phyloP scores from a whole-genome alignment of 2,888 invertebrate species.

The Barypeithes pellucidus region DNA sequence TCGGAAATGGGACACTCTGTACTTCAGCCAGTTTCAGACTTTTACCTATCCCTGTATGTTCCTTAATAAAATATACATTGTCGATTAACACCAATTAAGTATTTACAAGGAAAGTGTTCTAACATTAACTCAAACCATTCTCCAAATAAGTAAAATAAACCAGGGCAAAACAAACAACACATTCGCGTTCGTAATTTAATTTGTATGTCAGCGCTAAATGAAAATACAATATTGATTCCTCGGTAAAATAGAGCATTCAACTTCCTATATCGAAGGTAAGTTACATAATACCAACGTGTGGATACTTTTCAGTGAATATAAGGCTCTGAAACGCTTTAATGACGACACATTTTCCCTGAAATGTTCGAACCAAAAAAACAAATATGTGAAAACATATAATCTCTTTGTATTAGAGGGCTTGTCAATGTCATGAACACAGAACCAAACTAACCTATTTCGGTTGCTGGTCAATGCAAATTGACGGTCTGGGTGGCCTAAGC shows the following conservation, averaged over 20 bases:
- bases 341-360: too few relatives aligned
- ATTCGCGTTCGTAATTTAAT: conserved; percentile 43
- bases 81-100: conserved; percentile 14
- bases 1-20: too few relatives aligned
- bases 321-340: too few relatives aligned
- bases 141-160: conserved; percentile 39
- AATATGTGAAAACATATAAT: too few relatives aligned
- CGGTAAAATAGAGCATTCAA: conserved; percentile 31
- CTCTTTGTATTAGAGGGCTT: too few relatives aligned
- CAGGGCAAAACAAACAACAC: conserved; percentile 37
- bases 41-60: too few relatives aligned
- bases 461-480: too few relatives aligned
- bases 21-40: too few relatives aligned
- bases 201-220: conserved; percentile 32
- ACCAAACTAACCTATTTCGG: too few relatives aligned
- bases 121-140: conserved; percentile 21
- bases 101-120: conserved; percentile 18
- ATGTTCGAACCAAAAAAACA: too few relatives aligned
- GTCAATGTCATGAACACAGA: too few relatives aligned
- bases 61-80: background rate
- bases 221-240: conserved; percentile 43
- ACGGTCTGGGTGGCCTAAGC: too few relatives aligned
- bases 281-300: background rate
- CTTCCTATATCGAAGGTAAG: conserved; percentile 17
- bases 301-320: background rate